These are phyloP conservation scores for Brenthis daphne DNA, from an alignment of 2,888 invertebrate species.

Conservation along the genomic window DNA sequence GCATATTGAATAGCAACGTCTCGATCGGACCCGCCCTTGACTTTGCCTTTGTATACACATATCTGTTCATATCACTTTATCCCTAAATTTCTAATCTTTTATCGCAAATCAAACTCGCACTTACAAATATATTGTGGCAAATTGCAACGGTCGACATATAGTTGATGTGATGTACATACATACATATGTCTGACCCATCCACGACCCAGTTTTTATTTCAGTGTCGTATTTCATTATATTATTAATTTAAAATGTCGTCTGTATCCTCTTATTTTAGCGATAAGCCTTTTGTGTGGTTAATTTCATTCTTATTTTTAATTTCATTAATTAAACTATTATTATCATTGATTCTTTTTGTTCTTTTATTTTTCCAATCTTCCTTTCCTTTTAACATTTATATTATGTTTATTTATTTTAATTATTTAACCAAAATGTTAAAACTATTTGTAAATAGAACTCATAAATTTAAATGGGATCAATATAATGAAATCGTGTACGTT, in stretches of 20 bases:
- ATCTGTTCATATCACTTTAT: constrained; percentile 68
- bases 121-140: constrained; percentile 39
- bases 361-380: constrained; percentile 66
- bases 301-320: constrained; percentile 81
- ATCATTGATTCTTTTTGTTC: constrained; percentile 75
- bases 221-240: constrained; percentile 49
- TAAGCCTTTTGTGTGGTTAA: constrained; percentile 81
- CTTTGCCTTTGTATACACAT: constrained; percentile 51
- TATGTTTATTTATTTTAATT: constrained; percentile 39
- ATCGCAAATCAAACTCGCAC: neutral
- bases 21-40: constrained; percentile 14
- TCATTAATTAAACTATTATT: constrained; percentile 80
- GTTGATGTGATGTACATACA: constrained; percentile 47
- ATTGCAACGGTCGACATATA: constrained; percentile 68
- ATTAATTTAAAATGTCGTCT: constrained; percentile 62
- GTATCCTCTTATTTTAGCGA: constrained; percentile 72
- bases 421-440: constrained; percentile 62
- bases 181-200: constrained; percentile 2
- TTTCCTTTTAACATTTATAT: constrained; percentile 39
- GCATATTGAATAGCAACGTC: constrained; percentile 8
- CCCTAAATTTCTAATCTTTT: constrained; percentile 63
- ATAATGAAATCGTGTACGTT: constrained; percentile 74
- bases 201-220: constrained; percentile 45
- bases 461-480: constrained; percentile 80
- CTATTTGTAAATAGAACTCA: constrained; percentile 79